A percentile compares a stretch with the other conserved stretches of the same genome.
Conservation (phyloP, 2,888 invertebrate genomes). For the Lacanobia wlatinum region DNA sequence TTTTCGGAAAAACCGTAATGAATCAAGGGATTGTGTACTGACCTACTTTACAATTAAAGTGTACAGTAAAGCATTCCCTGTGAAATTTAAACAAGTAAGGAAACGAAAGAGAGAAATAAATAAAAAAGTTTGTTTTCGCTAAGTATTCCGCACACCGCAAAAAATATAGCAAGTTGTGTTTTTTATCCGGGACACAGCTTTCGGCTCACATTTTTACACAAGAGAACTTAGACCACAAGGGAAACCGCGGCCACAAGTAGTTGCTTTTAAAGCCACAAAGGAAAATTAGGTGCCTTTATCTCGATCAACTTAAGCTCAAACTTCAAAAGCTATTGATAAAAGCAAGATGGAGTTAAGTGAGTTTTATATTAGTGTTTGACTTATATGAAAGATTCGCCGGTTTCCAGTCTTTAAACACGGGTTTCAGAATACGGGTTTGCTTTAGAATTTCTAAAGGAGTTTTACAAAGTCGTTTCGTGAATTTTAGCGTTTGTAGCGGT, state of each 20-base stretch:
- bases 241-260: neutral
- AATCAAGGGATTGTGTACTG: no score
- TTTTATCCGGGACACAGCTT: neutral
- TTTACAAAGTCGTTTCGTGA: neutral
- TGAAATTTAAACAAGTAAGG: neutral
- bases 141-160: no score
- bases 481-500: conserved; percentile 4
- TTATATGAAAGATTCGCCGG: conserved; percentile 19
- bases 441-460: conserved; percentile 9
- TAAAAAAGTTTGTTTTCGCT: no score
- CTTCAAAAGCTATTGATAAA: conserved; percentile 30
- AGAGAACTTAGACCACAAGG: neutral
- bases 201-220: neutral
- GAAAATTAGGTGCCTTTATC: conserved; percentile 6
- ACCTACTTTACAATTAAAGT: no score
- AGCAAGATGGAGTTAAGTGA: neutral
- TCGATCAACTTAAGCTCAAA: conserved; percentile 6
- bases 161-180: neutral
- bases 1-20: neutral
- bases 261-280: conserved; percentile 2
- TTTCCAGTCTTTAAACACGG: neutral
- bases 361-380: conserved; percentile 27
- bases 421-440: conserved; percentile 20
- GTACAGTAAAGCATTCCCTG: no score
- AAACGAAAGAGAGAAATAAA: no score